phyloP scores from a whole-genome alignment of 2,888 invertebrate genomes.

The Sphaerophoria rueppellii region DNA sequence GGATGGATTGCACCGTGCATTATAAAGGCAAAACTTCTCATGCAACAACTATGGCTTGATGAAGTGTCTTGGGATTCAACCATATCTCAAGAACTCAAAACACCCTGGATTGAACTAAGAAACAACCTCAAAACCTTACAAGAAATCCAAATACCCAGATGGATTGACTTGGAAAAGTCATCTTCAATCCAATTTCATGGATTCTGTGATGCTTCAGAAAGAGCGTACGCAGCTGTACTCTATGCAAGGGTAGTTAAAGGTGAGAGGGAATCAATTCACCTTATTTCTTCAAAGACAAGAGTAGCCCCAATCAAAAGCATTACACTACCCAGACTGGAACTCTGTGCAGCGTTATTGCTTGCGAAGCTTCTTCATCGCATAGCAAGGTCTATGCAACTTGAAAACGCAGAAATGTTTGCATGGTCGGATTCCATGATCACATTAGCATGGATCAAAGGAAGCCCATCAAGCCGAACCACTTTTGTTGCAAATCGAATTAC shows the following conservation, averaged over 20 bases:
- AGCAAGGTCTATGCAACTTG: background rate
- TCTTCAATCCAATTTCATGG: slow-evolving; percentile 12
- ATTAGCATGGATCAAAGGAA: slow-evolving; percentile 23
- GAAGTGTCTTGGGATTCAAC: slow-evolving; percentile 25
- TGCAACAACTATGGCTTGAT: slow-evolving; percentile 26
- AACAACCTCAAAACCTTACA: background rate
- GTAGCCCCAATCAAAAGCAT: slow-evolving; percentile 22
- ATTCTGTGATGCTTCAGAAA: background rate
- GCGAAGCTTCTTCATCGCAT: slow-evolving; percentile 1
- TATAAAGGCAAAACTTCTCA: slow-evolving; percentile 23
- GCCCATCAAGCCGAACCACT: slow-evolving; percentile 27
- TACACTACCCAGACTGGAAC: slow-evolving; percentile 22
- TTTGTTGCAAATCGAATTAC: slow-evolving; percentile 38
- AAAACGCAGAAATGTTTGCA: background rate
- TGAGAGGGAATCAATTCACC: background rate
- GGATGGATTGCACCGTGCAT: slow-evolving; percentile 50
- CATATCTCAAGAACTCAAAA: background rate
- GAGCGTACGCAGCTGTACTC: background rate
- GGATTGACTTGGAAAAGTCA: background rate
- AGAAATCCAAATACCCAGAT: slow-evolving; percentile 17
- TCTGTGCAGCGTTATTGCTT: slow-evolving; percentile 25
- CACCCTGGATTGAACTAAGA: background rate
- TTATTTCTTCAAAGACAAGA: slow-evolving; percentile 16
- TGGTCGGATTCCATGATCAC: slow-evolving; percentile 28
- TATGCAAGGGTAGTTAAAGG: background rate